Percentiles rank a stretch among this genome's conserved stretches.
These are phyloP conservation scores for Junonia oenone DNA, from an alignment of 2,888 invertebrate species.

Conservation along the genomic window DNA sequence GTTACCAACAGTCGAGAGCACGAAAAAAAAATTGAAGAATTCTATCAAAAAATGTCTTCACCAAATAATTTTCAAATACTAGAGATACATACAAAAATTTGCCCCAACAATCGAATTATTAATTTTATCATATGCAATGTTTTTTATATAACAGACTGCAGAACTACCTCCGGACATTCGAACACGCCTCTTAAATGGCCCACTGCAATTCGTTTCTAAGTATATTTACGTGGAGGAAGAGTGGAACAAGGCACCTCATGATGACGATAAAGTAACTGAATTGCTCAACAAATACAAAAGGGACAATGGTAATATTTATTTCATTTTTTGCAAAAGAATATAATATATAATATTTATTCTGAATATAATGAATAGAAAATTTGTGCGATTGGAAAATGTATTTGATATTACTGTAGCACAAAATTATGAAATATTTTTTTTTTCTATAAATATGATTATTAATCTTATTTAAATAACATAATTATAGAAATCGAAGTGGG, in stretches of 20 bases:
- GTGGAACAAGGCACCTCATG: slow-evolving; percentile 41
- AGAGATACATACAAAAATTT: too few relatives aligned
- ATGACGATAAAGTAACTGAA: slow-evolving; percentile 58
- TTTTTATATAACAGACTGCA: slow-evolving; percentile 48
- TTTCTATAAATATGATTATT: too few relatives aligned
- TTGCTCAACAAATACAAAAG: slow-evolving; percentile 63
- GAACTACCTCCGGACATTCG: slow-evolving; percentile 61
- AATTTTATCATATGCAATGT: too few relatives aligned
- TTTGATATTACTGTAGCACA: neutral
- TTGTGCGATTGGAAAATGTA: too few relatives aligned
- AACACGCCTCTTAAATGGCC: slow-evolving; percentile 50
- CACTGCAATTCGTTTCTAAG: slow-evolving; percentile 61
- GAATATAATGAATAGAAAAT: too few relatives aligned
- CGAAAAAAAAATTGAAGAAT: too few relatives aligned
- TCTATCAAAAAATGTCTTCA: too few relatives aligned
- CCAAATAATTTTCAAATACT: too few relatives aligned
- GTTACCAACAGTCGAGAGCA: too few relatives aligned
- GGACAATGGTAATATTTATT: slow-evolving; percentile 52
- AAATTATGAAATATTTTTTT: neutral
- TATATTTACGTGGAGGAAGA: slow-evolving; percentile 72
- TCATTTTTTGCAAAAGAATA: neutral
- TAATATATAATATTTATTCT: too few relatives aligned
- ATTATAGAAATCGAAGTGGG: slow-evolving; percentile 53
- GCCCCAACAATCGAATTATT: too few relatives aligned
- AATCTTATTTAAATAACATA: too few relatives aligned